Evolutionary conservation across 2,888 invertebrate species (phyloP).

Genomic region (Drosophila phalerata): DNA sequence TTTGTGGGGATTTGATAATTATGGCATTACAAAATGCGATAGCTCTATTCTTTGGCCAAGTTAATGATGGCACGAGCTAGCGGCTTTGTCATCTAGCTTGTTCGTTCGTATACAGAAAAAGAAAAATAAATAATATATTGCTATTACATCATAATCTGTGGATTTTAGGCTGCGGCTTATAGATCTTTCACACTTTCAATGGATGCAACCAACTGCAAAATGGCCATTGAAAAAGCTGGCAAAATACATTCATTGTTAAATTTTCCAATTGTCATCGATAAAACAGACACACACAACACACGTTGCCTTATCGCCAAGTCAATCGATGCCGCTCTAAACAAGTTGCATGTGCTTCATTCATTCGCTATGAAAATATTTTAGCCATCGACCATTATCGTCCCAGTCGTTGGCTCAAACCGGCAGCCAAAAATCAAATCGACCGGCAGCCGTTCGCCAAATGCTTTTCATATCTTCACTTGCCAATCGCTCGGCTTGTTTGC

Average conservation of each 20-base stretch:
- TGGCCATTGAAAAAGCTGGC: conserved; percentile 42
- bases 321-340: conserved; percentile 67
- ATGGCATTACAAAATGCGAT: conserved; percentile 43
- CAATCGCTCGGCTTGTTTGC: conserved; percentile 61
- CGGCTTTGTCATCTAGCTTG: conserved; percentile 27
- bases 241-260: conserved; percentile 72
- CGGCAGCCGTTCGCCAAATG: conserved; percentile 48
- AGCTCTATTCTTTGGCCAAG: conserved; percentile 63
- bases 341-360: conserved; percentile 60
- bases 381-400: conserved; percentile 49
- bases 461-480: conserved; percentile 58
- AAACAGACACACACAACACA: conserved; percentile 43
- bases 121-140: conserved; percentile 36
- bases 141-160: conserved; percentile 58
- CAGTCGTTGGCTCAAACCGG: conserved; percentile 37
- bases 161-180: conserved; percentile 32
- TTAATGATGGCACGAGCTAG: too few relatives aligned
- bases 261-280: conserved; percentile 75
- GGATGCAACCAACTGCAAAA: conserved; percentile 31
- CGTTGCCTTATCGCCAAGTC: conserved; percentile 56
- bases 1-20: conserved; percentile 41
- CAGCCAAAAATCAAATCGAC: conserved; percentile 46
- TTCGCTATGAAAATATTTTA: conserved; percentile 33
- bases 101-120: conserved; percentile 10
- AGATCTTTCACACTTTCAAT: conserved; percentile 60